Percentiles rank a stretch among this genome's conserved stretches.
Evolutionary conservation across 1,140 invertebrate species (phyloP).

Genomic region (Bombus impatiens): DNA sequence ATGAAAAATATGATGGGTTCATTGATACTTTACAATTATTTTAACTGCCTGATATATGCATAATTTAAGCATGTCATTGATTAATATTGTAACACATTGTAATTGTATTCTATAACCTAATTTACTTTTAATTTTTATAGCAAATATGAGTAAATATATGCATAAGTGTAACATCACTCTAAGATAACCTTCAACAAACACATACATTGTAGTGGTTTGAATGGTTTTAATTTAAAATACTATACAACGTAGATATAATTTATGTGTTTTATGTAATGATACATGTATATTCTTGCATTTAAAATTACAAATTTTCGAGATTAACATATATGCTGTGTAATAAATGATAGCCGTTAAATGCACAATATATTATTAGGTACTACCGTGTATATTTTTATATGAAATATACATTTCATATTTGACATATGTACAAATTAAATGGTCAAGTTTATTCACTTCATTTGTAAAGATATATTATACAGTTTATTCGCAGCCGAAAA

Average conservation of each 20-base stretch:
- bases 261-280: conserved; percentile 18
- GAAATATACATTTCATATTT: conserved; percentile 64
- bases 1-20: neutral
- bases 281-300: neutral
- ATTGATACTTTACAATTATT: neutral
- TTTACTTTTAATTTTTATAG: neutral
- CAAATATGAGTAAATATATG: neutral
- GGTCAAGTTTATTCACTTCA: conserved; percentile 28
- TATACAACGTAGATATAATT: conserved; percentile 11
- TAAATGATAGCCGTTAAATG: conserved; percentile 36
- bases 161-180: neutral
- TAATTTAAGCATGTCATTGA: neutral
- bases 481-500: conserved; percentile 38
- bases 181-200: neutral
- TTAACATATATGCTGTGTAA: neutral
- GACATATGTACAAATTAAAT: conserved; percentile 62
- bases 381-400: conserved; percentile 50
- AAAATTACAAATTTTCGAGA: conserved; percentile 20
- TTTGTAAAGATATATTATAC: conserved; percentile 42
- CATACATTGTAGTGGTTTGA: neutral
- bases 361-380: conserved; percentile 33
- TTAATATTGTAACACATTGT: neutral
- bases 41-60: neutral
- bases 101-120: neutral
- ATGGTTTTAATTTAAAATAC: conserved; percentile 12